phyloP scores from a whole-genome alignment of 2,888 invertebrate genomes.

The Synergus japonicus region DNA sequence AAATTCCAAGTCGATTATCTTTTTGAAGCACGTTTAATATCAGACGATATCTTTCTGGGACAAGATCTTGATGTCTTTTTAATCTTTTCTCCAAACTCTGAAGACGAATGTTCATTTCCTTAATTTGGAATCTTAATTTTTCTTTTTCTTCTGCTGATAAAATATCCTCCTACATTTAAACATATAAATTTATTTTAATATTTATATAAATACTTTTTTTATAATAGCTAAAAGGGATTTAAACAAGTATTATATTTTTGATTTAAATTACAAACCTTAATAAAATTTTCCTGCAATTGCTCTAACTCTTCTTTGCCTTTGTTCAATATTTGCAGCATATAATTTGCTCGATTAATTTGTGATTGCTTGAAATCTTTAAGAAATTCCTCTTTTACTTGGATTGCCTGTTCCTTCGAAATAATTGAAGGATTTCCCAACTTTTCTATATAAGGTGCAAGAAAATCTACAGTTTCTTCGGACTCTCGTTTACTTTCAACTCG shows the following conservation, averaged over 20 bases:
- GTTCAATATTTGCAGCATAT: slow-evolving; percentile 84
- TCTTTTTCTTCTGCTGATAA: slow-evolving; percentile 82
- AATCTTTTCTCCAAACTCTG: slow-evolving; percentile 82
- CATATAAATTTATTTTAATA: slow-evolving; percentile 35
- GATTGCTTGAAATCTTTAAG: slow-evolving; percentile 84
- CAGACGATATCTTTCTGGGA: slow-evolving; percentile 77
- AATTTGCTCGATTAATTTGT: slow-evolving; percentile 82
- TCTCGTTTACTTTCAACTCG: slow-evolving; percentile 81
- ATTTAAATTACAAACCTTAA: slow-evolving; percentile 58
- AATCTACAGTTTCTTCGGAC: slow-evolving; percentile 82
- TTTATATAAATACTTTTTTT: background rate
- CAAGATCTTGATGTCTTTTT: slow-evolving; percentile 81
- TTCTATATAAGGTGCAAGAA: slow-evolving; percentile 82
- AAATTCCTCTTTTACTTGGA: slow-evolving; percentile 80
- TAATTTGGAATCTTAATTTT: slow-evolving; percentile 79
- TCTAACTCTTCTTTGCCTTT: slow-evolving; percentile 79
- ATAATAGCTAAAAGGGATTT: background rate
- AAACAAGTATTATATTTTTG: background rate
- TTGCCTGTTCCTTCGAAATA: slow-evolving; percentile 77
- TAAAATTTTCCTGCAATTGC: slow-evolving; percentile 80
- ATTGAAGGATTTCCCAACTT: slow-evolving; percentile 79
- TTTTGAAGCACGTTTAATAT: slow-evolving; percentile 67
- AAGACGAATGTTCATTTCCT: slow-evolving; percentile 78
- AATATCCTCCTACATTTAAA: slow-evolving; percentile 55
- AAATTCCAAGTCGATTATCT: slow-evolving; percentile 54